Evolutionary conservation across 37 sponge, comb jelly and placozoan species (phyloP).

Genomic region (Mnemiopsis leidyi): DNA sequence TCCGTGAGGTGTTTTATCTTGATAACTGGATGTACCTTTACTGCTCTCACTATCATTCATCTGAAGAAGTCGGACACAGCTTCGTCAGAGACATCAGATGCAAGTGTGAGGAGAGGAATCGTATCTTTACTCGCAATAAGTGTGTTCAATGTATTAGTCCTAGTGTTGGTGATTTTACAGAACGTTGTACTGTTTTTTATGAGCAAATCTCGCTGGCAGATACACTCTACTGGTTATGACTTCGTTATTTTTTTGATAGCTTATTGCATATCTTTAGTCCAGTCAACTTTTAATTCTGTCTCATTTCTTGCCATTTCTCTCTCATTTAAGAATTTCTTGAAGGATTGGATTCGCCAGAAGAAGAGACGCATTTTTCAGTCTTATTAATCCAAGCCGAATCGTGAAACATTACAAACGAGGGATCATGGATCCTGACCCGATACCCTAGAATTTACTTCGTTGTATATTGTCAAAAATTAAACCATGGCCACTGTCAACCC

Average conservation of each 20-base stretch:
- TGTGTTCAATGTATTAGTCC: background rate
- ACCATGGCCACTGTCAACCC: too few relatives aligned
- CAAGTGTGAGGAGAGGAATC: background rate
- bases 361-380: too few relatives aligned
- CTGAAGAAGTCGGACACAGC: background rate
- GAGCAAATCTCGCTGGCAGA: background rate
- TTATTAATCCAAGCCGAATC: too few relatives aligned
- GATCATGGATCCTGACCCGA: too few relatives aligned
- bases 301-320: background rate
- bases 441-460: too few relatives aligned
- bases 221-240: background rate
- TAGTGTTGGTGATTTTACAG: background rate
- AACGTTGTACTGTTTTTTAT: background rate
- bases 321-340: background rate
- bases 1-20: background rate
- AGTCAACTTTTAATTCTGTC: background rate
- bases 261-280: background rate
- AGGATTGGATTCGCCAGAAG: too few relatives aligned
- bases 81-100: background rate
- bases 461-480: too few relatives aligned
- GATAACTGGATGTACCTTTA: background rate
- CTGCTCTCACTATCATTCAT: background rate
- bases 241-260: background rate
- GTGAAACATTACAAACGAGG: too few relatives aligned
- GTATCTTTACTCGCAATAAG: background rate